phyloP scores from a whole-genome alignment of 2,797 vertebrate genomes.

The Tympanoctomys barrerae region DNA sequence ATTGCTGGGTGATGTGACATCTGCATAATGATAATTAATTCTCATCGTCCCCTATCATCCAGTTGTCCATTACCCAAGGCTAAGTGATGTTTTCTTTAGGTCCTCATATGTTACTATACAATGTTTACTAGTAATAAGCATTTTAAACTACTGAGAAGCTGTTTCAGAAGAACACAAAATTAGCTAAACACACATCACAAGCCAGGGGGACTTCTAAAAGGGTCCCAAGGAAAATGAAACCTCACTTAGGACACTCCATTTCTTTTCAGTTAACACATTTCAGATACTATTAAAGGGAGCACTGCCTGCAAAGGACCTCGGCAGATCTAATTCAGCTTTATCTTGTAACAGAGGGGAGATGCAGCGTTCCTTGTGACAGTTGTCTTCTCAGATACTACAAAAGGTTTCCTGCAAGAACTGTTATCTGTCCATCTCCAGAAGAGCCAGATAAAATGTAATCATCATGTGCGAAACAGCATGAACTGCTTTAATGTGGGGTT shows the following conservation, averaged over 20 bases:
- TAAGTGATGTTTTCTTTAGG: slow-evolving; percentile 66
- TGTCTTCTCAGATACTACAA: slow-evolving; percentile 41
- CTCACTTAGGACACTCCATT: slow-evolving; percentile 63
- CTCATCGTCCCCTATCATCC: slow-evolving; percentile 48
- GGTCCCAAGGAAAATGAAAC: slow-evolving; percentile 63
- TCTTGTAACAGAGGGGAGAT: slow-evolving; percentile 73
- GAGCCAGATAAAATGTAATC: slow-evolving; percentile 72
- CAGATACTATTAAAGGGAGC: slow-evolving; percentile 67
- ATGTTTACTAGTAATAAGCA: slow-evolving; percentile 68
- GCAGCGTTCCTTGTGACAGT: slow-evolving; percentile 68
- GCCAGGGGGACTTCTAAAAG: slow-evolving; percentile 57
- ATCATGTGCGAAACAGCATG: slow-evolving; percentile 56
- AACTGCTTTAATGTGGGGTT: slow-evolving; percentile 84
- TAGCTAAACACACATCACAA: slow-evolving; percentile 53
- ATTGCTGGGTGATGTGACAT: slow-evolving; percentile 44
- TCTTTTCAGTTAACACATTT: slow-evolving; percentile 65
- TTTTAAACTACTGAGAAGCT: slow-evolving; percentile 63
- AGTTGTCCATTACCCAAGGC: slow-evolving; percentile 73
- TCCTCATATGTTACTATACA: slow-evolving; percentile 19
- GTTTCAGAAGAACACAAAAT: slow-evolving; percentile 73
- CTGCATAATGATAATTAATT: slow-evolving; percentile 77
- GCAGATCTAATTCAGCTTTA: slow-evolving; percentile 53
- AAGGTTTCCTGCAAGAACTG: slow-evolving; percentile 80
- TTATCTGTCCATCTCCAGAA: slow-evolving; percentile 79
- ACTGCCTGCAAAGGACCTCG: slow-evolving; percentile 72